phyloP scores from a whole-genome alignment of 2,888 invertebrate genomes.

The Adineta ricciae region DNA sequence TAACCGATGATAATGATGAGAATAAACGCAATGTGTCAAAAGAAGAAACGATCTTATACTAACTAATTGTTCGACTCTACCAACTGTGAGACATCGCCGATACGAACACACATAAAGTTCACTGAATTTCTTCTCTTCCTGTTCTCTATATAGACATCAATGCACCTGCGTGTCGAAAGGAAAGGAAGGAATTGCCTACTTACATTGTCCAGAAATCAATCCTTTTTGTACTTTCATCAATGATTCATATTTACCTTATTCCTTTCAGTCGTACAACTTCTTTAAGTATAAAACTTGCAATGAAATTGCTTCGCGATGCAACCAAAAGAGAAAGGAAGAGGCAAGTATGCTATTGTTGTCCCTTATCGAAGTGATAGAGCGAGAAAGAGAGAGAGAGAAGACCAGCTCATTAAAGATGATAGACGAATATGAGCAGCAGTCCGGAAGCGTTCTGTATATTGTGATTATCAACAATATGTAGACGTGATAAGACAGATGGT shows the following conservation, averaged over 20 bases:
- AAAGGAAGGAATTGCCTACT: neutral
- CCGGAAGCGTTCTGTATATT: neutral
- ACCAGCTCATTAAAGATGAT: neutral
- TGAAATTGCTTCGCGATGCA: too few relatives aligned
- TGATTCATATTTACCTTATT: neutral
- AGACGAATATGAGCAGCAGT: neutral
- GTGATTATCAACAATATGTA: slow-evolving; percentile 4
- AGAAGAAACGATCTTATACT: neutral
- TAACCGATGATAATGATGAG: neutral
- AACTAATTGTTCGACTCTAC: neutral
- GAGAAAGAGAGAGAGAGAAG: neutral
- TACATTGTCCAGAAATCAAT: neutral
- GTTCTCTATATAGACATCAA: neutral
- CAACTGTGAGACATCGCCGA: neutral
- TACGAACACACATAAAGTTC: neutral
- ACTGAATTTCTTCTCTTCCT: neutral
- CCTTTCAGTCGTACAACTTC: neutral
- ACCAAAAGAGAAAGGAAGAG: neutral
- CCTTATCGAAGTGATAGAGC: neutral
- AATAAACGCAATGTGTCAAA: neutral
- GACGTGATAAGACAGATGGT: neutral
- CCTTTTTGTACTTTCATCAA: neutral
- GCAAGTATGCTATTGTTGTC: neutral
- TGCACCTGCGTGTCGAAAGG: neutral
- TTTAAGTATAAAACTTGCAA: too few relatives aligned